Evolutionary conservation across 1,140 invertebrate species (phyloP).

Genomic region (Limonius californicus): DNA sequence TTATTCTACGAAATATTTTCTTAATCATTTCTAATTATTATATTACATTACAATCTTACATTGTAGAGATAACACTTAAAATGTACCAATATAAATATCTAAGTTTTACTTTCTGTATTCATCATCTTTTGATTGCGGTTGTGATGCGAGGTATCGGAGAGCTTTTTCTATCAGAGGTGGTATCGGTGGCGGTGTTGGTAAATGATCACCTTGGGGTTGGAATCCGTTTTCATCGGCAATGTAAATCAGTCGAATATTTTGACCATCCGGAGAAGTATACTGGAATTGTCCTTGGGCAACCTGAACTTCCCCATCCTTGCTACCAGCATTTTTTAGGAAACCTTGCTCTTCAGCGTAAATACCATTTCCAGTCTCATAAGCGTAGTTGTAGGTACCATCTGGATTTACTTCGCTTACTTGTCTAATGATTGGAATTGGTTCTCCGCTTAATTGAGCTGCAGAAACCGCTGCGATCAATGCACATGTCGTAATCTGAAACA

Average conservation of each 20-base stretch:
- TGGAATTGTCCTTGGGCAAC: slow-evolving; percentile 42
- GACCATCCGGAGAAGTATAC: slow-evolving; percentile 39
- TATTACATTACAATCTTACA: too few species aligned
- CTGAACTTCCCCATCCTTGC: slow-evolving; percentile 34
- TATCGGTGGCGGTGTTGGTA: slow-evolving; percentile 69
- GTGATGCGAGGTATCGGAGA: not conserved
- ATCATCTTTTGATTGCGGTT: too few species aligned
- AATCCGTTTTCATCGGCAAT: slow-evolving; percentile 63
- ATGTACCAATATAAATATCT: too few species aligned
- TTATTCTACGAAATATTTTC: too few species aligned
- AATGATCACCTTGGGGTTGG: slow-evolving; percentile 58
- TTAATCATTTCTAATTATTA: too few species aligned
- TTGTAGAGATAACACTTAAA: too few species aligned
- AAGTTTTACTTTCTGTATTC: too few species aligned
- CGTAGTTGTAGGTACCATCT: not conserved
- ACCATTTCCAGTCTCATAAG: slow-evolving; percentile 57
- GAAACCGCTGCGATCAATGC: too few species aligned
- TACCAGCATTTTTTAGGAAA: slow-evolving; percentile 43
- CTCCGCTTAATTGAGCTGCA: too few species aligned
- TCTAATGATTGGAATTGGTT: not conserved
- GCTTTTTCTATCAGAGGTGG: slow-evolving; percentile 64
- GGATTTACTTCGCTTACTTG: not conserved
- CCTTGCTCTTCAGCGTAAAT: slow-evolving; percentile 54
- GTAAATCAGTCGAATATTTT: slow-evolving; percentile 45
- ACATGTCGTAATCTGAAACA: too few species aligned